Evolutionary conservation across 1,140 invertebrate species (phyloP), one percentile per base, ranked within the genome.

Genomic region (Phocides pigmalion): DNA sequence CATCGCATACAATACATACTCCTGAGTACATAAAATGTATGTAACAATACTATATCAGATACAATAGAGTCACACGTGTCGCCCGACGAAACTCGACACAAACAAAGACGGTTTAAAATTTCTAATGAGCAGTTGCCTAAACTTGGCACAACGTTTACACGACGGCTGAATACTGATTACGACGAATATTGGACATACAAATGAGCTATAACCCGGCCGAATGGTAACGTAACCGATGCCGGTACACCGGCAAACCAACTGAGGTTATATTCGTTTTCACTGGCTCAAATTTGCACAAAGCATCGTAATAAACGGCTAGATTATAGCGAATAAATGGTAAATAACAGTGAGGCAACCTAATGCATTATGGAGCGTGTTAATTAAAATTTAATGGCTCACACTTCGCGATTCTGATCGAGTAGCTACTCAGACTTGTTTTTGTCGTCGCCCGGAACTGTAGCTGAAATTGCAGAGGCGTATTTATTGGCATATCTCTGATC

Each of bases 91-190:
- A 72, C 62, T 68, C 69, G 62, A 82, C 69, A 74, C 66, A 86
- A 81, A 84, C 78, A 86, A 76, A 79, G 69, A 65, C 50, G 54
- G 47, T 79, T 81, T 84, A 84, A 82, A 86, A 82, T 84, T 82
- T 75, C 83, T 82, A 84, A 86, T 84, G 76, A 84, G 73, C 58
- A 44, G 61, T 82, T 80, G 78, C 77, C 75, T 82, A 84, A 84
- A 81, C 73, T 74, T 72, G 74, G 75, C 71, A 79, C 76, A 74
- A 64, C 66, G 68, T 66, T 66, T 62, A 63, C 58, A 72, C 74
- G 64, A 66, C 63, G 42, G 49, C 44, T 54, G 76, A 78, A 82
- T 84, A 81, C 74, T 75, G 70, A 81, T 77, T 75, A 76, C 53
- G 54, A 65, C 70, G 64, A 81, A 82, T 74, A 74, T 76, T 76